Base-by-base conservation (phyloP, 2,888 invertebrate species). In the Amblyteles armatorius region DNA sequence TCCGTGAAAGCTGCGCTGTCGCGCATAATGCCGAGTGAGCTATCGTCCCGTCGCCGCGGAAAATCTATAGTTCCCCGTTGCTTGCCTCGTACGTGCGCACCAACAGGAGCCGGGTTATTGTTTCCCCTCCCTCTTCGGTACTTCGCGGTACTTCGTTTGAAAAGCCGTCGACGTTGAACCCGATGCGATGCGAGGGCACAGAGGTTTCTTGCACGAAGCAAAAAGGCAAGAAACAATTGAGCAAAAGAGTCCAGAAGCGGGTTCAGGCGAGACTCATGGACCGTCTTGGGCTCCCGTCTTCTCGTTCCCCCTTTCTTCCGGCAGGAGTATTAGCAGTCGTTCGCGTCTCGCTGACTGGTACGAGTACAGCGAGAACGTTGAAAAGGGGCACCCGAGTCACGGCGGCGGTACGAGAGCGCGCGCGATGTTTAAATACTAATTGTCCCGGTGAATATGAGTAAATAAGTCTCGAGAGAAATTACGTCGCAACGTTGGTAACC, bases 381-480 rank as follows among this genome's bases (percentile, higher is more conserved):
- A 81, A 72, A 78, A 69, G 52, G 33, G 68, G 67, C 78, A 78
- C 69, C 73, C 55, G 78, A 78, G 63, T 26, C 48, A 40, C 79
- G 67, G 57, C 65, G 74, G 19, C 26, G 22, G 74, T 57, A 79
- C 67, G 60, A 26, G 73, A 82, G 65, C 63, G 33, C 81, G 44
- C 57, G 69, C 76, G 65, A 85, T 84, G 82, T 82, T 86, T 74
- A 82, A 82, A 84, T 81, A 80, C 86, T 86, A 84, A 86, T 86
- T 84, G 82, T 86, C 81, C 29, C 81, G 67, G 79, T 84, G 86
- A 86, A 82, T 82, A 82, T 86, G 86, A 82, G 84, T 82, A 79
- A 86, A 86, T 79, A 81, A 72, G 79, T 84, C 86, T 84, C 84
- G 77, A 78, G 85, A 77, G 80, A 86, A 83, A 83, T 83, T 79